Percentiles rank a stretch among this genome's conserved stretches.
Evolutionary conservation across 1,140 invertebrate genomes (phyloP).

Genomic region (Ptiloglossa arizonensis): DNA sequence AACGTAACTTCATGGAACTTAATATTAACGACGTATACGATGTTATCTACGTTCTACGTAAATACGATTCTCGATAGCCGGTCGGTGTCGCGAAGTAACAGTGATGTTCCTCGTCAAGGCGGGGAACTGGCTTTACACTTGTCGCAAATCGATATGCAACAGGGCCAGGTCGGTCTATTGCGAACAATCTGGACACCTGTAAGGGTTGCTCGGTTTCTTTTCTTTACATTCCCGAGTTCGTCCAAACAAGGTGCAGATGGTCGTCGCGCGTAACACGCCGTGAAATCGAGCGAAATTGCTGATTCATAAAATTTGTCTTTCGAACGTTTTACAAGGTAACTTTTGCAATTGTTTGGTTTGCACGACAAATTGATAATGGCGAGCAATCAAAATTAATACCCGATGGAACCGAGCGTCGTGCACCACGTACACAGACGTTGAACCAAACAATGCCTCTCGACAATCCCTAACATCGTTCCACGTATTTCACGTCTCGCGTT

Average conservation of each 20-base stretch:
- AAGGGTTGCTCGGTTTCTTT: constrained; percentile 6
- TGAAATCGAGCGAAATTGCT: not conserved
- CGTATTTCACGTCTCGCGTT: too few species aligned
- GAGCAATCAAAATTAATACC: too few species aligned
- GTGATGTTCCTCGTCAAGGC: not conserved
- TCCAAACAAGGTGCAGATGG: not conserved
- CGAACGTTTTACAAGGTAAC: not conserved
- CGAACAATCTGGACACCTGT: not conserved
- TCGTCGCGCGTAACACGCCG: not conserved
- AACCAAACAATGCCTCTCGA: too few species aligned
- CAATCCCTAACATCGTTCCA: too few species aligned
- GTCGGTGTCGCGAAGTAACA: not conserved
- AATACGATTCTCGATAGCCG: not conserved
- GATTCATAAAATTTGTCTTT: not conserved
- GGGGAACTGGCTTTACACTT: constrained; percentile 14
- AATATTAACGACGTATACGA: not conserved
- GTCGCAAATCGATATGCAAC: constrained; percentile 21
- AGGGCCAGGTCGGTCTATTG: not conserved
- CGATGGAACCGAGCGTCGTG: too few species aligned
- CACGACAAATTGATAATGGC: too few species aligned
- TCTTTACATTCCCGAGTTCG: not conserved
- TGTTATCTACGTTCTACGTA: constrained; percentile 4
- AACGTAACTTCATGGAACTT: not conserved
- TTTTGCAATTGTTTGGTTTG: too few species aligned
- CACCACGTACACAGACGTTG: too few species aligned